phyloP scores from a whole-genome alignment of 2,797 vertebrate species.

The Numenius phaeopus region DNA sequence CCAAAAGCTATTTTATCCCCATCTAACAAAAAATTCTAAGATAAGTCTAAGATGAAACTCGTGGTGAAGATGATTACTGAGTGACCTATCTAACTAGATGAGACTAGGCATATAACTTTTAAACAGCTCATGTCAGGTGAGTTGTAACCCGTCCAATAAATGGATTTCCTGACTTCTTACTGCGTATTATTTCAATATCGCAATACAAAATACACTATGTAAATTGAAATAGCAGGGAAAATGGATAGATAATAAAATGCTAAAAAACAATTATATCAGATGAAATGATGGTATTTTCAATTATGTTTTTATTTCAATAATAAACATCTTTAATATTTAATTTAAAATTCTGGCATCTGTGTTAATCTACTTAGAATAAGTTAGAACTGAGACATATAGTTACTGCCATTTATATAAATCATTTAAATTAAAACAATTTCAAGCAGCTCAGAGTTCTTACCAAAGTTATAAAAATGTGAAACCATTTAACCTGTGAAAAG shows the following conservation, averaged over 20 bases:
- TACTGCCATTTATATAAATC: background rate
- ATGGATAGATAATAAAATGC: background rate
- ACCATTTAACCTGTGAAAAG: background rate
- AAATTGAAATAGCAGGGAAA: background rate
- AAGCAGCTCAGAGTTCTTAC: background rate
- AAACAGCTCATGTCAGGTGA: background rate
- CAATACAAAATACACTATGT: background rate
- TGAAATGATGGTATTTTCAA: background rate
- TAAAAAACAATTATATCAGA: background rate
- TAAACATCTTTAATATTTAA: background rate
- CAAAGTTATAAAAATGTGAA: background rate
- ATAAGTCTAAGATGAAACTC: background rate
- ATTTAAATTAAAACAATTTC: background rate
- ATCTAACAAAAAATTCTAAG: background rate
- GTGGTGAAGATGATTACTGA: background rate
- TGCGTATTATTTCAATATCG: background rate
- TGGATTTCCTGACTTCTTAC: background rate
- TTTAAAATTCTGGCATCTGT: background rate
- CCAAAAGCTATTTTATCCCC: background rate
- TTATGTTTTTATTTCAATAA: conserved; percentile 14
- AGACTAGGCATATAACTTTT: background rate
- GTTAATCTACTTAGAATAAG: background rate
- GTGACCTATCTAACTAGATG: background rate
- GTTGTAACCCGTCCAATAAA: background rate
- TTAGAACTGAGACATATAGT: background rate